phyloP scores from a whole-genome alignment of 2,888 invertebrate genomes.

The Dusona sp. region DNA sequence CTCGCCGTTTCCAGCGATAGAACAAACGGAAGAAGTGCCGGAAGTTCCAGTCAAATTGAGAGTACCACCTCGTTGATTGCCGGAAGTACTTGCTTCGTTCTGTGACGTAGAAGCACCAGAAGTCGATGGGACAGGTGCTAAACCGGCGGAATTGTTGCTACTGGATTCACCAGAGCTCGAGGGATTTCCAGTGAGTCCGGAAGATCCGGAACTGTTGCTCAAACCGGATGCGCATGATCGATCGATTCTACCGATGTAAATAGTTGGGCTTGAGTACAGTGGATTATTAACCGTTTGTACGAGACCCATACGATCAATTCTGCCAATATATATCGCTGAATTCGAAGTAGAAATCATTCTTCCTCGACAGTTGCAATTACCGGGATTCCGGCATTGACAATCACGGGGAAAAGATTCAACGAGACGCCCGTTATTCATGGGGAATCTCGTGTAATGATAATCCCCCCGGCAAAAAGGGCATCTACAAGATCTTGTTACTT shows the following conservation, averaged over 20 bases:
- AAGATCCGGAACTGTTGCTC: slow-evolving; percentile 64
- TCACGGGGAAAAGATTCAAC: slow-evolving; percentile 76
- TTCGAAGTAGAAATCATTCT: slow-evolving; percentile 77
- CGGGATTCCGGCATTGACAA: slow-evolving; percentile 78
- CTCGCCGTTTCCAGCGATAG: slow-evolving; percentile 79
- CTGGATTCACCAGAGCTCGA: slow-evolving; percentile 49
- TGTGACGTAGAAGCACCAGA: slow-evolving; percentile 74
- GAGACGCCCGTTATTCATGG: slow-evolving; percentile 74
- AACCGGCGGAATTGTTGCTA: slow-evolving; percentile 70
- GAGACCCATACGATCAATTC: slow-evolving; percentile 74
- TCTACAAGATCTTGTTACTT: slow-evolving; percentile 79
- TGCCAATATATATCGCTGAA: slow-evolving; percentile 79
- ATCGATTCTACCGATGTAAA: slow-evolving; percentile 79
- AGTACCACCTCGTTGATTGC: slow-evolving; percentile 64
- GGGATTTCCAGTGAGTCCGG: slow-evolving; percentile 31
- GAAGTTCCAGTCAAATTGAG: slow-evolving; percentile 65
- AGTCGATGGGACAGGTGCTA: slow-evolving; percentile 72
- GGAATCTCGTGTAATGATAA: slow-evolving; percentile 77
- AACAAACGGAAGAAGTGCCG: slow-evolving; percentile 62
- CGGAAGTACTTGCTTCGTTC: slow-evolving; percentile 83
- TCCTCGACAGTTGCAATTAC: slow-evolving; percentile 76
- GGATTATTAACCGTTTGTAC: slow-evolving; percentile 80
- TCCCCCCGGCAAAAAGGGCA: slow-evolving; percentile 81
- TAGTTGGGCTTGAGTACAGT: slow-evolving; percentile 78
- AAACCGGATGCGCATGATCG: slow-evolving; percentile 74